Evolutionary conservation across 1,140 invertebrate genomes (phyloP).

Genomic region (Bombus consobrinus): DNA sequence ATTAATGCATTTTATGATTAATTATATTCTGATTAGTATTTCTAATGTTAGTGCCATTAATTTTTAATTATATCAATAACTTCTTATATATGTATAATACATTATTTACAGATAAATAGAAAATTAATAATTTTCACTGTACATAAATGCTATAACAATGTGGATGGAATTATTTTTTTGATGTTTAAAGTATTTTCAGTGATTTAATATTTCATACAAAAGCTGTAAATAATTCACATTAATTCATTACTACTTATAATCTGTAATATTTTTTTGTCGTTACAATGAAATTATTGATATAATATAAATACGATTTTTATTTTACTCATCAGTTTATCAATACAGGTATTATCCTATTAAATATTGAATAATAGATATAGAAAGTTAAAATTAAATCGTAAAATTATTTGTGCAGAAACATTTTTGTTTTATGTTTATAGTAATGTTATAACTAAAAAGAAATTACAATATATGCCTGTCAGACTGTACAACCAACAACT

Average conservation of each 20-base stretch:
- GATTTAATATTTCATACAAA: conserved; percentile 30
- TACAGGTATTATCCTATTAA: neutral
- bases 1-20: conserved; percentile 34
- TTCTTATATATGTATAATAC: conserved; percentile 50
- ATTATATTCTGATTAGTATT: neutral
- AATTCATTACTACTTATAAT: conserved; percentile 14
- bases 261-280: neutral
- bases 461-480: neutral
- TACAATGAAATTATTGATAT: conserved; percentile 30
- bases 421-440: neutral
- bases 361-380: neutral
- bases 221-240: neutral
- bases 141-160: conserved; percentile 51
- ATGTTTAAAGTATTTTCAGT: conserved; percentile 35
- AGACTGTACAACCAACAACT: conserved; percentile 4
- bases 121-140: conserved; percentile 47
- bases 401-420: conserved; percentile 40
- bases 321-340: neutral
- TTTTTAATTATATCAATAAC: conserved; percentile 36
- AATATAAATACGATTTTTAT: conserved; percentile 21
- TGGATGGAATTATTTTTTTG: conserved; percentile 46
- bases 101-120: conserved; percentile 62
- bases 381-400: conserved; percentile 21
- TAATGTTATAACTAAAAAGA: conserved; percentile 28
- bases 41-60: conserved; percentile 45